Evolutionary conservation across 1,140 invertebrate species (phyloP).

Genomic region (Trialeurodes vaporariorum): DNA sequence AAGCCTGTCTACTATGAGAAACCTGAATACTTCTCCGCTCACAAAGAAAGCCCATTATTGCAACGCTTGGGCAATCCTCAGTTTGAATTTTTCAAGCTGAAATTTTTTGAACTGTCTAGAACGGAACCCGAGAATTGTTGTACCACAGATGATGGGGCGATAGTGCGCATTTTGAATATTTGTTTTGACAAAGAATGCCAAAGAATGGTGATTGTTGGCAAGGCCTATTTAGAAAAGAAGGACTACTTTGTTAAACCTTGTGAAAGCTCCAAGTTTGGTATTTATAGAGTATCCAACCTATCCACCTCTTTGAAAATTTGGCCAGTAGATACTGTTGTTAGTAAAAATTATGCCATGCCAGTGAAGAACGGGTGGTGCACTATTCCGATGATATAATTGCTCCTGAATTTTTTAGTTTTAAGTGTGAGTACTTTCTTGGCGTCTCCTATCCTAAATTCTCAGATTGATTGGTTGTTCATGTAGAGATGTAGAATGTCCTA

Average conservation of each 20-base stretch:
- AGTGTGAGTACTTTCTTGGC: not conserved
- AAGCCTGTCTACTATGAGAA: not conserved
- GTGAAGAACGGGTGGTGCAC: too few relatives aligned
- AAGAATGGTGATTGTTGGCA: slow-evolving; percentile 6
- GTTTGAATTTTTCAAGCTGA: not conserved
- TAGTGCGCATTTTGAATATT: slow-evolving; percentile 5
- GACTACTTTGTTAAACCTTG: slow-evolving; percentile 7
- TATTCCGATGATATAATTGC: too few relatives aligned
- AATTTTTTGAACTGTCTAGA: slow-evolving; percentile 2
- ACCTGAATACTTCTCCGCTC: not conserved
- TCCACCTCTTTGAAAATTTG: slow-evolving; percentile 4
- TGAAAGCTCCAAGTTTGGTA: slow-evolving; percentile 7
- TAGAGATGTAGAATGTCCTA: not conserved
- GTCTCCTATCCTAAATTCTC: not conserved
- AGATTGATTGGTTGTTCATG: not conserved
- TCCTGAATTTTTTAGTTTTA: not conserved
- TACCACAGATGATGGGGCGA: not conserved
- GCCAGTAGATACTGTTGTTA: not conserved
- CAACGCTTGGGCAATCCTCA: not conserved
- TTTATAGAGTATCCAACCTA: slow-evolving; percentile 3
- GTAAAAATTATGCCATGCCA: not conserved
- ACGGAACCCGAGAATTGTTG: slow-evolving; percentile 6
- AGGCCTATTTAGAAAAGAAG: slow-evolving; percentile 2
- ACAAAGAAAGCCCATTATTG: slow-evolving; percentile 2
- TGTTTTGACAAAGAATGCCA: not conserved